Conservation (phyloP, 2,888 invertebrate species). For the Calliscelio sp. region DNA sequence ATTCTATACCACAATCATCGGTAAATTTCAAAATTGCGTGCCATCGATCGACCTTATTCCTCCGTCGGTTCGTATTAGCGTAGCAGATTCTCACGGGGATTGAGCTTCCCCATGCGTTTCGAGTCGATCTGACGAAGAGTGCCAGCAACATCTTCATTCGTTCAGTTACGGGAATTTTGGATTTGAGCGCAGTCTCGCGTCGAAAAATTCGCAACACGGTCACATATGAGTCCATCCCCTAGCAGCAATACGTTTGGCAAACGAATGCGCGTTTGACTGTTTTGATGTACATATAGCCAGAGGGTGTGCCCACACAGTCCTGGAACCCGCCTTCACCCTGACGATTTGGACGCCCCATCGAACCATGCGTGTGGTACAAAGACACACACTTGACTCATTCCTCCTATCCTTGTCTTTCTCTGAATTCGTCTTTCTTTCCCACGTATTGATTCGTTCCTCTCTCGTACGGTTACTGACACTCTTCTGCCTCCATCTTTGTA, state of each 20-base stretch:
- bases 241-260: constrained; percentile 44
- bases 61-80: constrained; percentile 78
- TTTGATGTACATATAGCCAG: constrained; percentile 74
- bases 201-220: constrained; percentile 73
- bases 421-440: constrained; percentile 72
- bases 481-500: constrained; percentile 74
- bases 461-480: constrained; percentile 80
- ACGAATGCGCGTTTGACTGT: constrained; percentile 65
- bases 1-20: constrained; percentile 43
- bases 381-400: constrained; percentile 81
- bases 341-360: constrained; percentile 79
- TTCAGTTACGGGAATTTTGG: constrained; percentile 35
- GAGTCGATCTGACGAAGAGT: constrained; percentile 65
- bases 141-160: constrained; percentile 30
- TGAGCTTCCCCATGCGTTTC: constrained; percentile 74
- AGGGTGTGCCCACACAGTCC: constrained; percentile 78
- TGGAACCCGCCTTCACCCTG: constrained; percentile 77
- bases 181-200: constrained; percentile 71
- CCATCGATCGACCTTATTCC: constrained; percentile 59
- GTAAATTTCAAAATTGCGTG: constrained; percentile 52
- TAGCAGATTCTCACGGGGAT: constrained; percentile 82
- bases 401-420: constrained; percentile 33
- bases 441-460: constrained; percentile 85
- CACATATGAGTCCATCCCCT: constrained; percentile 63
- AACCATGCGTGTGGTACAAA: constrained; percentile 82